A percentile compares a stretch with the other conserved stretches of the same genome.
phyloP scores from a whole-genome alignment of 2,113 vertebrate genomes.

The Microcebus griseorufus region DNA sequence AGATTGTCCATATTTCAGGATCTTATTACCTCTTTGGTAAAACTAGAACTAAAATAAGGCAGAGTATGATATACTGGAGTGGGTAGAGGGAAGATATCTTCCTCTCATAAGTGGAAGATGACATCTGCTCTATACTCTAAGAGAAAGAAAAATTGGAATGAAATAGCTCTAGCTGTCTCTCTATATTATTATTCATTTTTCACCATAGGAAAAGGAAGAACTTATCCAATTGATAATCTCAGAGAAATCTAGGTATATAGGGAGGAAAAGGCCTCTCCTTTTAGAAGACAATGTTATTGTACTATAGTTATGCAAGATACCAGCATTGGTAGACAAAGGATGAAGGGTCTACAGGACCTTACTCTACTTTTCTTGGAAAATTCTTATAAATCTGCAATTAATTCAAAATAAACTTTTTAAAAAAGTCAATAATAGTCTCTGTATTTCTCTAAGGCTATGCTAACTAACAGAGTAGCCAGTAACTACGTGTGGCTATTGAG shows the following conservation, averaged over 20 bases:
- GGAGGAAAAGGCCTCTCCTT: neutral
- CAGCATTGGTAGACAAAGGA: neutral
- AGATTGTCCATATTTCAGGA: neutral
- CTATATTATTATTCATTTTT: neutral
- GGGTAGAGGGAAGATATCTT: neutral
- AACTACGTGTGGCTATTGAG: neutral
- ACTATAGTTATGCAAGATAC: neutral
- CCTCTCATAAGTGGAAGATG: neutral
- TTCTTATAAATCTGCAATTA: neutral
- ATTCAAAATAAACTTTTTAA: neutral
- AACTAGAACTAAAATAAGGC: slow-evolving; percentile 4
- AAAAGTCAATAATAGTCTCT: neutral
- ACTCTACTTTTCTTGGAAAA: neutral
- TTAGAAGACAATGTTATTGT: neutral
- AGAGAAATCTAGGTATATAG: neutral
- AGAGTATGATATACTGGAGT: neutral
- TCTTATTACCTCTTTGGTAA: neutral
- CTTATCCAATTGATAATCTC: neutral
- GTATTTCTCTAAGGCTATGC: neutral
- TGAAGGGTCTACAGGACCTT: neutral
- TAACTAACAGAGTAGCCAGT: neutral
- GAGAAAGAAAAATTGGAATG: neutral
- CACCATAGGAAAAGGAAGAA: neutral
- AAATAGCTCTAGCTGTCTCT: neutral
- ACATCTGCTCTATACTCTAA: neutral